Evolutionary conservation across 1,140 invertebrate species (phyloP).

Genomic region (Drosophila murphyi): DNA sequence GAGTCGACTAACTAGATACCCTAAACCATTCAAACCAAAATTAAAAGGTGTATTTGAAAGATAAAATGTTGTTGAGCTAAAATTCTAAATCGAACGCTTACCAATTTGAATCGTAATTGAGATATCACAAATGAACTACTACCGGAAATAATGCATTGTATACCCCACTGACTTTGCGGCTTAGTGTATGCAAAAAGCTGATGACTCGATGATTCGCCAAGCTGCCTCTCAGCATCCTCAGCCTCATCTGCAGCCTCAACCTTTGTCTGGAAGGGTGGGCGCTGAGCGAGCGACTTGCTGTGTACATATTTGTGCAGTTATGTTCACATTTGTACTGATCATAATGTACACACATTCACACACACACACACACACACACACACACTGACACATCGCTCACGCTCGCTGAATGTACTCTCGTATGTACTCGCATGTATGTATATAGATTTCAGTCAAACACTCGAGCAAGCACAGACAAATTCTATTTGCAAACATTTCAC

Average conservation of each 20-base stretch:
- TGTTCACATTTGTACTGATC: slow-evolving; percentile 84
- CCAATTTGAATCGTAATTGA: background rate
- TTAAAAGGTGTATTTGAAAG: background rate
- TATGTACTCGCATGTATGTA: slow-evolving; percentile 63
- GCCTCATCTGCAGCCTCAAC: background rate
- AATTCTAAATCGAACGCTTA: background rate
- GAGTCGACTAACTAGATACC: slow-evolving; percentile 11
- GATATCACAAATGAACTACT: no score
- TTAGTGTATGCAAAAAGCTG: slow-evolving; percentile 42
- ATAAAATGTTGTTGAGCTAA: no score
- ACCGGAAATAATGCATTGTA: background rate
- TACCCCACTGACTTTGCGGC: background rate
- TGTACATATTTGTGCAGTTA: slow-evolving; percentile 84
- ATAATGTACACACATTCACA: slow-evolving; percentile 77
- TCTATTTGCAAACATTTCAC: slow-evolving; percentile 85
- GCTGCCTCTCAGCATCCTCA: slow-evolving; percentile 28
- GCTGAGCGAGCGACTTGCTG: slow-evolving; percentile 73
- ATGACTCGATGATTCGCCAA: slow-evolving; percentile 64
- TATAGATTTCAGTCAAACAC: slow-evolving; percentile 84
- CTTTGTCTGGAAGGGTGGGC: slow-evolving; percentile 32
- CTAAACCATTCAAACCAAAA: background rate
- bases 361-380: slow-evolving; percentile 41
- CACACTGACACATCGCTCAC: slow-evolving; percentile 30
- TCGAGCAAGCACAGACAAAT: slow-evolving; percentile 84
- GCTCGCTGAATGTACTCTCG: slow-evolving; percentile 49